Conservation (phyloP, 2,888 invertebrate species). For the Agonopterix alstromeriana region DNA sequence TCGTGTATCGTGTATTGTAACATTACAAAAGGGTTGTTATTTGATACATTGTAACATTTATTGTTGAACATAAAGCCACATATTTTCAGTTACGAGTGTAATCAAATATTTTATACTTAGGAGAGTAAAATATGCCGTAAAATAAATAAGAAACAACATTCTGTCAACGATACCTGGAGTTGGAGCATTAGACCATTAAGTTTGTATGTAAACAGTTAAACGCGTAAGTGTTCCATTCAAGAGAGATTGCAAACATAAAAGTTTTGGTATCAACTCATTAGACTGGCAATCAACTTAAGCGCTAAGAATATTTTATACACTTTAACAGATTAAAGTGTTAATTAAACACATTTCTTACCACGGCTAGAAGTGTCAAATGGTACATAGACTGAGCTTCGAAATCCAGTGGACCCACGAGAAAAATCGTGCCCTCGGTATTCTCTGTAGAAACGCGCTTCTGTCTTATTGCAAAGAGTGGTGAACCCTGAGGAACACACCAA, state of each 20-base stretch:
- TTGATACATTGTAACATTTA: too few species aligned
- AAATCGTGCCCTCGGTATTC: constrained; percentile 88
- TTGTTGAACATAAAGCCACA: too few species aligned
- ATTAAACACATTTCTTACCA: constrained; percentile 78
- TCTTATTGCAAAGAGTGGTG: constrained; percentile 85
- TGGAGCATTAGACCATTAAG: constrained; percentile 1
- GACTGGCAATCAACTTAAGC: constrained; percentile 1
- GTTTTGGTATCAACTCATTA: constrained; percentile 5
- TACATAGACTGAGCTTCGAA: constrained; percentile 94
- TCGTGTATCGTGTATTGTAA: too few species aligned
- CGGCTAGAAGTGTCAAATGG: constrained; percentile 89
- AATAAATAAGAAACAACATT: background rate
- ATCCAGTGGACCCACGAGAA: constrained; percentile 86
- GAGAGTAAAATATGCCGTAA: background rate
- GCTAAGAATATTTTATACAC: background rate
- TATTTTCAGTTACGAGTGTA: too few species aligned
- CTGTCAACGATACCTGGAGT: background rate
- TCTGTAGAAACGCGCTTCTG: constrained; percentile 85
- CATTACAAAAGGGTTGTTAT: too few species aligned
- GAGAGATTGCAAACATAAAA: constrained; percentile 3
- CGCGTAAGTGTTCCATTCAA: background rate
- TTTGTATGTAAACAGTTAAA: background rate
- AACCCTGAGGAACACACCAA: constrained; percentile 71
- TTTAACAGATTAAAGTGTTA: background rate
- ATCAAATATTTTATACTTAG: too few species aligned